Percentiles rank a stretch among this genome's conserved stretches.
Evolutionary conservation across 2,797 vertebrate genomes (phyloP).

Genomic region (Erpetoichthys calabaricus): DNA sequence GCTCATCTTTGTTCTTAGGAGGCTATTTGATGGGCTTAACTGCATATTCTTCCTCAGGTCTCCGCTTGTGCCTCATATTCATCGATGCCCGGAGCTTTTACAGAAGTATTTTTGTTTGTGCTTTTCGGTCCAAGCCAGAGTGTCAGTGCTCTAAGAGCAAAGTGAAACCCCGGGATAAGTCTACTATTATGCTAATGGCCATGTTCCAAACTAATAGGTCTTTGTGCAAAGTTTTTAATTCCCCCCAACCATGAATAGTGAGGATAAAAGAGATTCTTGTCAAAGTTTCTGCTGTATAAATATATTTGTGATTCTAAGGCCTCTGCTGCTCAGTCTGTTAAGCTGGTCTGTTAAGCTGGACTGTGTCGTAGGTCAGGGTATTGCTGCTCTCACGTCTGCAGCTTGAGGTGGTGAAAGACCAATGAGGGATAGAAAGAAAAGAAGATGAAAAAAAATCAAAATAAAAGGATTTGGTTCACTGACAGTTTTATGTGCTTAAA

Average conservation of each 20-base stretch:
- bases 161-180: constrained; percentile 40
- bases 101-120: constrained; percentile 31
- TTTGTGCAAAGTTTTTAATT: constrained; percentile 63
- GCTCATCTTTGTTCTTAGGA: no score
- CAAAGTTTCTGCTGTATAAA: constrained; percentile 59
- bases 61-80: no score
- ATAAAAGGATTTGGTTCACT: not conserved
- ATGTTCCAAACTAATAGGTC: constrained; percentile 63
- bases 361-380: not conserved
- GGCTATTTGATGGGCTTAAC: no score
- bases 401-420: not conserved
- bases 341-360: not conserved
- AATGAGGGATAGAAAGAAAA: not conserved
- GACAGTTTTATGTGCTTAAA: not conserved
- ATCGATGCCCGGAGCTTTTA: constrained; percentile 14
- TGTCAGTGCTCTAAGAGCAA: constrained; percentile 32
- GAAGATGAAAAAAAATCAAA: no score
- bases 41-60: no score
- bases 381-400: not conserved
- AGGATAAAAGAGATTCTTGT: constrained; percentile 46
- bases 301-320: constrained; percentile 50
- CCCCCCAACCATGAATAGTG: constrained; percentile 53
- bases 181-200: constrained; percentile 65
- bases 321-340: not conserved
- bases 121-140: constrained; percentile 35